Conservation (phyloP, 2,113 vertebrate species). For the Bettongia penicillata region DNA sequence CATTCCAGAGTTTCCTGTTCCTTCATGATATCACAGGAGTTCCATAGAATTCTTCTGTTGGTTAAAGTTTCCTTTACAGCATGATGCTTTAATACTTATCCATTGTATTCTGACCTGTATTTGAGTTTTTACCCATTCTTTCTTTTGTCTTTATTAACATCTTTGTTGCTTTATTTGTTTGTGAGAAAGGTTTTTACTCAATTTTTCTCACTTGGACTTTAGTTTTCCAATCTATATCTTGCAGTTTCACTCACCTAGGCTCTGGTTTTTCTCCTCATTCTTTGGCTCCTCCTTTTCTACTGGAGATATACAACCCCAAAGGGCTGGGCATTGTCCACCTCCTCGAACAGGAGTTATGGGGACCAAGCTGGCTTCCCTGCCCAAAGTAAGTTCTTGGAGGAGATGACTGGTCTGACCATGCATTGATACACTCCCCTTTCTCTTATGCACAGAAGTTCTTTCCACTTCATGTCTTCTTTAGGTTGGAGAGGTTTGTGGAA, state of each 20-base stretch:
- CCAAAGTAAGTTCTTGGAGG: not conserved
- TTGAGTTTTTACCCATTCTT: not conserved
- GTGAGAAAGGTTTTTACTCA: not conserved
- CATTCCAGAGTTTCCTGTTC: not conserved
- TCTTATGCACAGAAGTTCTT: not conserved
- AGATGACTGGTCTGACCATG: not conserved
- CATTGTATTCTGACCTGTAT: not conserved
- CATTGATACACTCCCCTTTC: not conserved
- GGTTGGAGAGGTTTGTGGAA: not conserved
- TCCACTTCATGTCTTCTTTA: not conserved
- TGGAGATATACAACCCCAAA: not conserved
- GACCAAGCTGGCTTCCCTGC: not conserved
- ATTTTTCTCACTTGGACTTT: not conserved
- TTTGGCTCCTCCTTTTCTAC: not conserved
- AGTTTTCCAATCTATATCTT: not conserved
- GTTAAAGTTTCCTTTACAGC: not conserved
- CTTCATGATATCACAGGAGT: not conserved
- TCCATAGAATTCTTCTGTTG: not conserved
- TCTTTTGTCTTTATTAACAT: not conserved
- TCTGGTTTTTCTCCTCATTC: not conserved
- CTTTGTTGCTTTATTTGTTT: not conserved
- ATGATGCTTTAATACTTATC: not conserved
- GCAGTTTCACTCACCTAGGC: not conserved
- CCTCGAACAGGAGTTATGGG: not conserved
- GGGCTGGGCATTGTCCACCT: not conserved